These are phyloP conservation scores for Champsocephalus esox DNA, from an alignment of 2,797 vertebrate species.

Conservation along the genomic window DNA sequence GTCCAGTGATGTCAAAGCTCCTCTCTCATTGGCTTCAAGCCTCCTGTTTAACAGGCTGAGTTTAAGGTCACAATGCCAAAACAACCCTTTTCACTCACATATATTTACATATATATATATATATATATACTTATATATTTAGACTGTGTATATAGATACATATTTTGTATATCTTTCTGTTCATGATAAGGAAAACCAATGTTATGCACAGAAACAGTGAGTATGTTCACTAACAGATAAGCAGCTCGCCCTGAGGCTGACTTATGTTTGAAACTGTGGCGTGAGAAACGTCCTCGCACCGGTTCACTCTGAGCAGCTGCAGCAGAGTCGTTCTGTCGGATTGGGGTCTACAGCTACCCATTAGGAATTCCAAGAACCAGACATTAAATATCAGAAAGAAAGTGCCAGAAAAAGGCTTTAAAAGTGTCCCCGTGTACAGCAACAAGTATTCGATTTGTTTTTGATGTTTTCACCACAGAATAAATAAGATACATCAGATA, in stretches of 20 bases:
- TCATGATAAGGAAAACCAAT: slow-evolving; percentile 51
- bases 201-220: slow-evolving; percentile 78
- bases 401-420: slow-evolving; percentile 68
- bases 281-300: slow-evolving; percentile 49
- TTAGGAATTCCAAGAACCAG: slow-evolving; percentile 65
- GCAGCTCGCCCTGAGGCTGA: slow-evolving; percentile 48
- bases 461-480: slow-evolving; percentile 79
- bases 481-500: slow-evolving; percentile 84
- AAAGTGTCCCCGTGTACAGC: slow-evolving; percentile 85
- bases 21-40: slow-evolving; percentile 65
- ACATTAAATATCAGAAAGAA: slow-evolving; percentile 78
- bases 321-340: slow-evolving; percentile 55
- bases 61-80: slow-evolving; percentile 64
- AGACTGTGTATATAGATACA: slow-evolving; percentile 75
- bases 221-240: slow-evolving; percentile 66
- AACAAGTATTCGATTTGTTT: slow-evolving; percentile 77
- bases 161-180: slow-evolving; percentile 73
- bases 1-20: slow-evolving; percentile 51
- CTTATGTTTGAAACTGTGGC: slow-evolving; percentile 32
- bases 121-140: slow-evolving; percentile 17
- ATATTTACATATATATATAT: slow-evolving; percentile 45
- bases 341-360: slow-evolving; percentile 72
- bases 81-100: slow-evolving; percentile 54
- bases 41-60: slow-evolving; percentile 69
- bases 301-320: slow-evolving; percentile 56